These are phyloP conservation scores for Leucoptera coffeella DNA, from an alignment of 2,888 invertebrate genomes.

Conservation along the genomic window DNA sequence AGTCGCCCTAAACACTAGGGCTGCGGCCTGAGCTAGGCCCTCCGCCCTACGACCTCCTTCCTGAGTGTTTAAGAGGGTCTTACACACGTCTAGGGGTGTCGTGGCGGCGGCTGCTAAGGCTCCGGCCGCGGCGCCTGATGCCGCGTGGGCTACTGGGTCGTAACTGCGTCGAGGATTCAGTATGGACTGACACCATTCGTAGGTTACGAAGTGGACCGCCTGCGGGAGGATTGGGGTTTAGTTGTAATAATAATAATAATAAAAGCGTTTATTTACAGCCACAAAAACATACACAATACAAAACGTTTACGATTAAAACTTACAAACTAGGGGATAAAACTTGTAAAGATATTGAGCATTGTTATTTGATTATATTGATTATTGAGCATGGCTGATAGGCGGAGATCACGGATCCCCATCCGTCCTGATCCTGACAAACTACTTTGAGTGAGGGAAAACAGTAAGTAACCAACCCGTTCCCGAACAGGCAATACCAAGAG, in stretches of 20 bases:
- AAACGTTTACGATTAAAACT: no score
- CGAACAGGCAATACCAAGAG: no score
- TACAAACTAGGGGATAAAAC: no score
- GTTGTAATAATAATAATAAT: background rate
- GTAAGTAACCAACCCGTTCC: no score
- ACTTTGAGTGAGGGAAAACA: no score
- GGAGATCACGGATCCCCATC: no score
- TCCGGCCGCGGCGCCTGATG: slow-evolving; percentile 81
- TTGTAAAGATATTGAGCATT: no score
- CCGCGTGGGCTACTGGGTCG: slow-evolving; percentile 85
- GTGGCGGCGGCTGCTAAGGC: slow-evolving; percentile 91
- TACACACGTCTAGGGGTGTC: slow-evolving; percentile 93
- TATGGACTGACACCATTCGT: slow-evolving; percentile 83
- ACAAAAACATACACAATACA: no score
- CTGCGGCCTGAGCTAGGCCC: slow-evolving; percentile 72
- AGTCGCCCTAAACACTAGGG: slow-evolving; percentile 37
- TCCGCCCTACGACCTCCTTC: slow-evolving; percentile 62
- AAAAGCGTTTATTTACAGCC: no score
- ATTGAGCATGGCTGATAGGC: no score
- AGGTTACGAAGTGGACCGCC: slow-evolving; percentile 86
- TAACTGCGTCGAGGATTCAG: slow-evolving; percentile 68
- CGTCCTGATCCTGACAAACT: no score
- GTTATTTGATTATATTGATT: no score
- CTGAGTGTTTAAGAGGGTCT: slow-evolving; percentile 94
- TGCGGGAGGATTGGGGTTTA: slow-evolving; percentile 6